Evolutionary conservation across 2,888 invertebrate genomes (phyloP), one percentile per base, ranked within the genome.

Genomic region (Willowsia nigromaculata): DNA sequence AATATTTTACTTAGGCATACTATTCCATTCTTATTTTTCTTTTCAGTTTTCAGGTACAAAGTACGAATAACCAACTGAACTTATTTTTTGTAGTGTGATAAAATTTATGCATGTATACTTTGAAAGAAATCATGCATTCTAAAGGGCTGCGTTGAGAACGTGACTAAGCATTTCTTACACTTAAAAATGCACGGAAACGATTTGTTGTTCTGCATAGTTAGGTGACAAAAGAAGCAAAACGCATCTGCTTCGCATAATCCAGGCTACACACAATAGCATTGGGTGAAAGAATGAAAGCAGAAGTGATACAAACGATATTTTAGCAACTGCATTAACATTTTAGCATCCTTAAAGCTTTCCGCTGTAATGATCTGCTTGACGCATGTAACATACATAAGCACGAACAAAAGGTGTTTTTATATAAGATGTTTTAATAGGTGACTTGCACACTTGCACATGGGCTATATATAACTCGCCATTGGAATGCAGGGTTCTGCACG

Each of bases 201-300:
- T 22, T 1, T 27, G 18, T 65, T 71, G 71, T 71, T 71, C 74
- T 65, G 76, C 83, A 53, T 68, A 83, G 74, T 83, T 88, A 83
- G 74, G 76, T 62, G 71, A 50, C 71, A 74, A 85, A 74, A 78
- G 59, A 47, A 30, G 62, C 59, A 56, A 85, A 22, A 47, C 74
- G 25, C 74, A 47, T 43, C 71, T 43, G 68, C 68, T 68, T 71
- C 71, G 3, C 71, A 18, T 71, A 43, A 71, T 22, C 43, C 65
- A 65, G 40, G 62, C 11, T 30, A 27, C 62, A 71, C 2, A 11
- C 15, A 62, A 30, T 40, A 33, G 40, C n/a, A n/a, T n/a, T n/a
- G n/a, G n/a, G n/a, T n/a, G 18, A 71, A 71, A 71, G 37, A 37
- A 27, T 62, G 62, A 15, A 27, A 2, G 27, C 6, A 3, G 30